Evolutionary conservation across 1,140 invertebrate genomes (phyloP).

Genomic region (Bombus polaris): DNA sequence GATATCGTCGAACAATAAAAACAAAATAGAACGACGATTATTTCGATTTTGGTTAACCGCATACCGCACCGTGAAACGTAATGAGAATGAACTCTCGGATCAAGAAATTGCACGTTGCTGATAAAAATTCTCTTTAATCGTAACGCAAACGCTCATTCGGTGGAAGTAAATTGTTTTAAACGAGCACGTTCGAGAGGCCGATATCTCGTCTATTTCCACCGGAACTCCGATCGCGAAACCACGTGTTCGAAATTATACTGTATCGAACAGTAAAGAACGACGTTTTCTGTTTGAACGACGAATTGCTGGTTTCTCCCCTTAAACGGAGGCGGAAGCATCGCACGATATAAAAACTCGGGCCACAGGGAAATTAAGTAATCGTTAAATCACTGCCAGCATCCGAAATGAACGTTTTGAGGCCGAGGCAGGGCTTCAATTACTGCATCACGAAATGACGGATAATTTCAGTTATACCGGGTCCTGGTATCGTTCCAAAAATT

Average conservation of each 20-base stretch:
- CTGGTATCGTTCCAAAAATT: constrained; percentile 17
- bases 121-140: neutral
- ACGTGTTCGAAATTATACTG: neutral
- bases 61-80: no score
- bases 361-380: constrained; percentile 24
- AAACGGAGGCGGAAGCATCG: neutral
- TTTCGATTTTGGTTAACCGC: no score
- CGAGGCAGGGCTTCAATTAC: constrained; percentile 19
- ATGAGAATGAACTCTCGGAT: no score
- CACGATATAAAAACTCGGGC: neutral
- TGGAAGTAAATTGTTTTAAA: neutral
- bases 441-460: constrained; percentile 22
- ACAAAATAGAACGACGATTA: no score
- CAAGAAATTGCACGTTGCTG: no score
- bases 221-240: no score
- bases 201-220: neutral
- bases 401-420: constrained; percentile 5
- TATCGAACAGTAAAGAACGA: neutral
- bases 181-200: neutral
- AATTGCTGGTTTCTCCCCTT: neutral
- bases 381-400: constrained; percentile 16
- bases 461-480: constrained; percentile 13
- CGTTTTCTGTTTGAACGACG: constrained; percentile 6
- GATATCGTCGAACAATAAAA: no score
- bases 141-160: neutral